Evolutionary conservation across 1,140 invertebrate species (phyloP).

Genomic region (Laodelphax striatellus): DNA sequence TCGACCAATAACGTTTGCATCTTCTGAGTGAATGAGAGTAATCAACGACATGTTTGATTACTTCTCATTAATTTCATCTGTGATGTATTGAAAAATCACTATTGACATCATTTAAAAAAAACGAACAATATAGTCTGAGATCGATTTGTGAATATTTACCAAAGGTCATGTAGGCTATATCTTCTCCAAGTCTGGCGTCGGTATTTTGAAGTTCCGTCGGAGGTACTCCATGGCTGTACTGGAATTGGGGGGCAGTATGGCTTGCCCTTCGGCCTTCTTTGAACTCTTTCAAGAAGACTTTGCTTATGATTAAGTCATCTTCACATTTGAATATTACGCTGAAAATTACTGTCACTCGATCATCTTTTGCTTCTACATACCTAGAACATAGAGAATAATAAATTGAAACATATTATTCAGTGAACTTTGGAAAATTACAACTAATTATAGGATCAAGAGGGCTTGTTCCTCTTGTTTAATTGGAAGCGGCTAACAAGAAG

Average conservation of each 20-base stretch:
- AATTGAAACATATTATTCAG: no score
- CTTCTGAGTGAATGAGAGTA: no score
- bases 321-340: slow-evolving; percentile 97
- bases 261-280: slow-evolving; percentile 94
- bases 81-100: no score
- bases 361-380: slow-evolving; percentile 95
- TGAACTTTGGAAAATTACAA: no score
- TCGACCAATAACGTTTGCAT: no score
- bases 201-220: slow-evolving; percentile 89
- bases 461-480: no score
- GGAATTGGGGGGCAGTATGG: slow-evolving; percentile 84
- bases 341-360: slow-evolving; percentile 98
- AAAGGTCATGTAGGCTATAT: slow-evolving; percentile 99
- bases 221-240: slow-evolving; percentile 92
- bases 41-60: no score
- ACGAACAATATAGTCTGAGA: no score
- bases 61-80: no score
- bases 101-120: no score
- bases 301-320: slow-evolving; percentile 96
- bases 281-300: slow-evolving; percentile 98
- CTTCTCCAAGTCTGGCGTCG: slow-evolving; percentile 87
- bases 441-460: no score
- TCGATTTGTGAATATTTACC: slow-evolving; percentile 42
- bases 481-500: no score
- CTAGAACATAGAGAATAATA: slow-evolving; percentile 37